Conservation (phyloP, 2,113 vertebrate genomes). For the Gorilla gorilla region DNA sequence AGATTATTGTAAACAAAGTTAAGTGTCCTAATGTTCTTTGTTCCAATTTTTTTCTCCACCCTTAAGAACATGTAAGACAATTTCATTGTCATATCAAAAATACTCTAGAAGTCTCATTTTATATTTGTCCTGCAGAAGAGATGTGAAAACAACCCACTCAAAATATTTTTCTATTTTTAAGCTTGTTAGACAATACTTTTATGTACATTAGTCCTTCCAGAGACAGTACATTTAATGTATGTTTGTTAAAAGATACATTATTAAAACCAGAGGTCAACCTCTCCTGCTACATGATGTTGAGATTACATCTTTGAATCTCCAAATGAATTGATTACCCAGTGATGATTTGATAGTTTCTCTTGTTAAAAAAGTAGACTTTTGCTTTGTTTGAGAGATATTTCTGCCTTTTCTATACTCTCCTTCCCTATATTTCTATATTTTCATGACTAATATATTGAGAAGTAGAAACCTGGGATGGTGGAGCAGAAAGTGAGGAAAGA, state of each 20-base stretch:
- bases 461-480: not conserved
- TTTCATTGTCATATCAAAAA: not conserved
- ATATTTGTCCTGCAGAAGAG: not conserved
- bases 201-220: not conserved
- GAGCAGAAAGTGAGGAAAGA: not conserved
- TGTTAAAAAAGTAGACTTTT: not conserved
- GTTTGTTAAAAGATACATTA: not conserved
- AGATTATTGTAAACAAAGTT: not conserved
- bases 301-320: not conserved
- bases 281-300: not conserved
- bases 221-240: not conserved
- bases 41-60: not conserved
- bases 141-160: not conserved
- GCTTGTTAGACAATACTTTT: not conserved
- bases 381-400: not conserved
- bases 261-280: not conserved
- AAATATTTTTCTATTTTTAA: constrained; percentile 10
- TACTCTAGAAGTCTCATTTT: not conserved
- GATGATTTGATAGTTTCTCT: not conserved
- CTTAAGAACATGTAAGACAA: not conserved
- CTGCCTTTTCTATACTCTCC: not conserved
- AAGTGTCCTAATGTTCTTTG: not conserved
- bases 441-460: not conserved
- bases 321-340: not conserved
- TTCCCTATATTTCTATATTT: not conserved